Evolutionary conservation across 1,140 invertebrate genomes (phyloP).

Genomic region (Macrobrachium nipponense): DNA sequence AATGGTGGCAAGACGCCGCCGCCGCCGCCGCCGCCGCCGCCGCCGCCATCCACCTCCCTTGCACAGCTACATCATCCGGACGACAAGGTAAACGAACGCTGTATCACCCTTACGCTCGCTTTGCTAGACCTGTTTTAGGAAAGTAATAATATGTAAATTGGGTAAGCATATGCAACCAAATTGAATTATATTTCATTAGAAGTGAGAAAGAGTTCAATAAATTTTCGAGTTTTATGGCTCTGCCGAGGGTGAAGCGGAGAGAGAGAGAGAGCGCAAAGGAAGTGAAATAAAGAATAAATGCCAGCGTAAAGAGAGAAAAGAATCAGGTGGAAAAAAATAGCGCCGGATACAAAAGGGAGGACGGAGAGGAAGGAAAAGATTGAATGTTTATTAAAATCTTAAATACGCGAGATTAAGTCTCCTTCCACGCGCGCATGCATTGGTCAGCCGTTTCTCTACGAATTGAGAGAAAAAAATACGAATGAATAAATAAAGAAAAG

Average conservation of each 20-base stretch:
- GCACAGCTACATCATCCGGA: neutral
- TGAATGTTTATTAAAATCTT: no score
- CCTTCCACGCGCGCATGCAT: no score
- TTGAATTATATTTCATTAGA: constrained; percentile 59
- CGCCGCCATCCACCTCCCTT: neutral
- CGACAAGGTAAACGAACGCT: neutral
- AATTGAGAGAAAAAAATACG: no score
- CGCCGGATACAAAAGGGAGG: neutral
- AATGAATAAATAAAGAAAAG: no score
- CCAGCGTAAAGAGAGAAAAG: neutral
- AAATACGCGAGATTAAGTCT: no score
- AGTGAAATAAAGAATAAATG: no score
- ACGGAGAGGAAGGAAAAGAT: neutral
- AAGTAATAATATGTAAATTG: constrained; percentile 59
- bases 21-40: no score
- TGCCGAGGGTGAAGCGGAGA: neutral
- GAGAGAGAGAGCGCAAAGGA: neutral
- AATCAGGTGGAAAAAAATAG: neutral
- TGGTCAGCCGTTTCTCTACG: no score
- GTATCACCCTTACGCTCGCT: constrained; percentile 11
- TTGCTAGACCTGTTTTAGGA: constrained; percentile 4
- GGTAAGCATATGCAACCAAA: constrained; percentile 57
- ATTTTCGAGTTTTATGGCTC: constrained; percentile 26
- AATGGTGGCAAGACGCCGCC: no score
- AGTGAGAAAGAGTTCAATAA: constrained; percentile 52